Evolutionary conservation across 2,113 vertebrate genomes (phyloP), one percentile per base, ranked within the genome.

Genomic region (Microtus montanus): DNA sequence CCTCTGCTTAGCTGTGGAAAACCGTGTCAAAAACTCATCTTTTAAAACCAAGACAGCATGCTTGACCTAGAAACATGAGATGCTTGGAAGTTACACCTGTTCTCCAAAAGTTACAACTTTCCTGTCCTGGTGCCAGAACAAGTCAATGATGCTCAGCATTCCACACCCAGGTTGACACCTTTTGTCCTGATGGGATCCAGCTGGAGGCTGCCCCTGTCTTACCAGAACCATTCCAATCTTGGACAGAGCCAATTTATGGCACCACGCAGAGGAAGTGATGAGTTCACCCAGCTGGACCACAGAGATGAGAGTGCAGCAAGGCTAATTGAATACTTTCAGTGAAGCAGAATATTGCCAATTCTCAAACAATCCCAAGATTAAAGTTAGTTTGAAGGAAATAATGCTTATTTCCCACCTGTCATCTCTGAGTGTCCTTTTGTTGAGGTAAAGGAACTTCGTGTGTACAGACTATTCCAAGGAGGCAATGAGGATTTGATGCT

Each of bases 341-440:
- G 68, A 96, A 92, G 95, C 64, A 88, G 70, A 52, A 73, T 86
- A 44, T 68, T 78, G 84, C 61, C 77, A 85, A 89, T 85, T 64
- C 70, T 86, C 61, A 84, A 78, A 91, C 78, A 93, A 96, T 49
- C 73, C 71, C 71, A 52, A 85, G 30, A 79, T 0, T 7, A 95
- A 80, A 95, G 86, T 58, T 68, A 64, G 28, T 74, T 54, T 83
- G 49, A 71, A 92, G 87, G 95, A 47, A 95, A 89, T 13, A 82
- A 93, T 30, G 22, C 33, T 66, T 28, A 90, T 38, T 71, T 93
- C 58, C 71, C n/a, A 88, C 87, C 7, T 66, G 33, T 15, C 85
- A 77, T 58, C 85, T 77, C 7, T 74, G 54, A 44, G 26, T 80
- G 49, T 38, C 28, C 74, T 26, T 74, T 90, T 41, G 68, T 22